Evolutionary conservation across 1,140 invertebrate species (phyloP), one percentile per base, ranked within the genome.

Genomic region (Delia radicum): DNA sequence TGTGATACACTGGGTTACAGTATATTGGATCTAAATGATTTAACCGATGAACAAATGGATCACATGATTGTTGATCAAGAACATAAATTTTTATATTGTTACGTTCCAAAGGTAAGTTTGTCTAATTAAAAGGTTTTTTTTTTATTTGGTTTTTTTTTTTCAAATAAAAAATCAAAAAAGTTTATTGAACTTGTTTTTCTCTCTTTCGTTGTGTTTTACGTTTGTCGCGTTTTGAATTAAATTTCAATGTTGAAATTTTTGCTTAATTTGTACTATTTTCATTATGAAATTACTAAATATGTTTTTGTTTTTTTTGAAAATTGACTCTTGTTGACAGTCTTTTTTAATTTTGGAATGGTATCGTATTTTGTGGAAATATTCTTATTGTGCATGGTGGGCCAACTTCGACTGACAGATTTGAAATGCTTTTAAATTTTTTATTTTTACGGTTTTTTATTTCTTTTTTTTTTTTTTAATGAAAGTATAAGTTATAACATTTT

Each of bases 61-160:
- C 94, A 95, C 84, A 90, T 96, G 84, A 87, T 96, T 75, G 91
- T 96, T 18, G 93, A 96, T 82, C 92, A 93, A 79, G 89, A 91
- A 69, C 92, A 95, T 80, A 92, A 94, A 81, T 86, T 96, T 3
- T 87, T 97, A 0, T 97, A 97, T 83, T 97, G 96, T 85, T 96
- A 96, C 87, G 95, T 97, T 69, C 95, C 96, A 73, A 97, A 97
- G 90, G 94, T 94, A 88, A 88, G 87, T 82, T 79, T 78, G 42
- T 15, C 37, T 15, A 33, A 42, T 55, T 21, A 55, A 21, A 3
- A 48, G 2, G 8, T n/a, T 48, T 2, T n/a, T 13, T n/a, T 48
- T 13, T 48, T 48, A n/a, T 48, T 13, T 48, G n/a, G 4, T 4
- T n/a, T n/a, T n/a, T n/a, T n/a, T n/a, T n/a, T n/a, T n/a, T n/a